Conservation (phyloP, 2,113 vertebrate genomes). For the Craseonycteris thonglongyai region DNA sequence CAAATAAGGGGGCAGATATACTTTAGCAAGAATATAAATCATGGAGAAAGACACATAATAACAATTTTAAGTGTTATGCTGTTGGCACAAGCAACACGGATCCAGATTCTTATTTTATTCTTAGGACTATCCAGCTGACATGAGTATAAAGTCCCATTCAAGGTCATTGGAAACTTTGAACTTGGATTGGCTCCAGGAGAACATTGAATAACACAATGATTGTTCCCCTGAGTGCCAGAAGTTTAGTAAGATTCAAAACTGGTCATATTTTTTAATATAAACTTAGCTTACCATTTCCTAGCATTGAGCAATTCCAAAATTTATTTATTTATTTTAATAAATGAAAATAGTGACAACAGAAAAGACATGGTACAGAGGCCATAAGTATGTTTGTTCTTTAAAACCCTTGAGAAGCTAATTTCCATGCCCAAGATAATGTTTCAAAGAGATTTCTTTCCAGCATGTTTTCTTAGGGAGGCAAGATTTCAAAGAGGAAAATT, state of each 20-base stretch:
- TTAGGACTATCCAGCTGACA: constrained; percentile 26
- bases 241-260: constrained; percentile 30
- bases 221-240: neutral
- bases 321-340: constrained; percentile 8
- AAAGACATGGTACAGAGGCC: neutral
- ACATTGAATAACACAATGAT: neutral
- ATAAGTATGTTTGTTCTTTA: constrained; percentile 2
- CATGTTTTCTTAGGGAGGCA: constrained; percentile 63
- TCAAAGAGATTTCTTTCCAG: constrained; percentile 52
- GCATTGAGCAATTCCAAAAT: neutral
- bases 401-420: constrained; percentile 68
- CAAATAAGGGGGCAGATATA: neutral
- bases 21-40: neutral
- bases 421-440: constrained; percentile 59
- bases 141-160: constrained; percentile 44
- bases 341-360: constrained; percentile 4
- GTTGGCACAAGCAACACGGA: neutral
- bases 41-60: neutral
- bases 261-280: neutral
- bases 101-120: constrained; percentile 43
- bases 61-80: neutral
- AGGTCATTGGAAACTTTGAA: constrained; percentile 47
- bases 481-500: constrained; percentile 58
- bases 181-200: constrained; percentile 28
- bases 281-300: neutral